Percentiles rank a stretch among this genome's conserved stretches.
phyloP scores from a whole-genome alignment of 1,140 invertebrate genomes.

The Pogonognathellus flavescens region DNA sequence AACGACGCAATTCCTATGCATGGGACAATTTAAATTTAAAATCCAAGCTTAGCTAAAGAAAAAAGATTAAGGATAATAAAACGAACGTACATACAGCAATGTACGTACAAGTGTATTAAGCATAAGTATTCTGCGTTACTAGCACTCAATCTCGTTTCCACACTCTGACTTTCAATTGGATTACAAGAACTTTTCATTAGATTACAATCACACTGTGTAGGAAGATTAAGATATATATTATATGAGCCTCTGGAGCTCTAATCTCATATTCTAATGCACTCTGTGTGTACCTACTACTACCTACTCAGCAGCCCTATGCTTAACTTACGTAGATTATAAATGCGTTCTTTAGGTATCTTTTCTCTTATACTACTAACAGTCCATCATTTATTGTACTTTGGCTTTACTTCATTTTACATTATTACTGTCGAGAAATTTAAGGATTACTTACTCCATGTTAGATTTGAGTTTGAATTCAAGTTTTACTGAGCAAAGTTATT shows the following conservation, averaged over 20 bases:
- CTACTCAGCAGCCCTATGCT: too few relatives aligned
- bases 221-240: not conserved
- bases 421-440: too few relatives aligned
- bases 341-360: too few relatives aligned
- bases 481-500: not conserved
- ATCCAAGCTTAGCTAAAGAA: not conserved
- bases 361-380: too few relatives aligned
- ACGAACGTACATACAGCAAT: not conserved
- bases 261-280: too few relatives aligned
- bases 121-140: too few relatives aligned
- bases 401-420: too few relatives aligned
- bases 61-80: not conserved
- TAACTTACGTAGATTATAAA: too few relatives aligned
- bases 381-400: too few relatives aligned
- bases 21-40: not conserved
- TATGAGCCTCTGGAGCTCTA: not conserved
- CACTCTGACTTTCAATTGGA: constrained; percentile 25
- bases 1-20: too few relatives aligned
- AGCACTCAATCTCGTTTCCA: not conserved
- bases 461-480: constrained; percentile 1
- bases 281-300: too few relatives aligned
- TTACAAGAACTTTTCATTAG: not conserved
- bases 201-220: not conserved
- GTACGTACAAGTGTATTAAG: not conserved
- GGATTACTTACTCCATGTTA: not conserved